Evolutionary conservation across 2,888 invertebrate species (phyloP).

Genomic region (Girardia tigrina): DNA sequence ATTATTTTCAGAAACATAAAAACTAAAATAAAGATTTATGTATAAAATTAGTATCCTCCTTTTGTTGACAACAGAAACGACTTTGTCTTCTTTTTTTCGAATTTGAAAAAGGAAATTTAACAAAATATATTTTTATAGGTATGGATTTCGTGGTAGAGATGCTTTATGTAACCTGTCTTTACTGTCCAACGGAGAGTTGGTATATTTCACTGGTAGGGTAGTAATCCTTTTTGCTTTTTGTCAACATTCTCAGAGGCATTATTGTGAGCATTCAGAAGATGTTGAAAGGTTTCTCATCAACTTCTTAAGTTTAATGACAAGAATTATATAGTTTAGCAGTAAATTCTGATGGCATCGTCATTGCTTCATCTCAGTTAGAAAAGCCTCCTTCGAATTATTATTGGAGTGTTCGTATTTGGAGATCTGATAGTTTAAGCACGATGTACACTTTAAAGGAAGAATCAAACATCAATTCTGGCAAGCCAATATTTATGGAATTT

Average conservation of each 20-base stretch:
- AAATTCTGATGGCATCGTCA: neutral
- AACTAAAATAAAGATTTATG: no score
- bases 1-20: no score
- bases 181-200: slow-evolving; percentile 42
- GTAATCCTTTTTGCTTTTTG: slow-evolving; percentile 42
- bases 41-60: no score
- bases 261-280: slow-evolving; percentile 45
- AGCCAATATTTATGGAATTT: neutral
- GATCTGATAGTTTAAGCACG: neutral
- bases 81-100: no score
- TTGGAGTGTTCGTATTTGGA: neutral
- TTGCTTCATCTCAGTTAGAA: neutral
- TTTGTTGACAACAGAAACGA: no score
- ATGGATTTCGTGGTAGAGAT: slow-evolving; percentile 47
- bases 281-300: slow-evolving; percentile 38
- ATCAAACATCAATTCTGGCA: neutral
- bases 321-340: neutral
- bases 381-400: neutral
- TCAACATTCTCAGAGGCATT: slow-evolving; percentile 43
- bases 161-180: slow-evolving; percentile 42
- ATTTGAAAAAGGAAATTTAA: no score
- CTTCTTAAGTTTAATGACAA: no score
- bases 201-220: slow-evolving; percentile 44
- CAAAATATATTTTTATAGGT: no score
- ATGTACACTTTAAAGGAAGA: neutral